Conservation (phyloP, 1,140 invertebrate species). For the Hycleus cichorii region DNA sequence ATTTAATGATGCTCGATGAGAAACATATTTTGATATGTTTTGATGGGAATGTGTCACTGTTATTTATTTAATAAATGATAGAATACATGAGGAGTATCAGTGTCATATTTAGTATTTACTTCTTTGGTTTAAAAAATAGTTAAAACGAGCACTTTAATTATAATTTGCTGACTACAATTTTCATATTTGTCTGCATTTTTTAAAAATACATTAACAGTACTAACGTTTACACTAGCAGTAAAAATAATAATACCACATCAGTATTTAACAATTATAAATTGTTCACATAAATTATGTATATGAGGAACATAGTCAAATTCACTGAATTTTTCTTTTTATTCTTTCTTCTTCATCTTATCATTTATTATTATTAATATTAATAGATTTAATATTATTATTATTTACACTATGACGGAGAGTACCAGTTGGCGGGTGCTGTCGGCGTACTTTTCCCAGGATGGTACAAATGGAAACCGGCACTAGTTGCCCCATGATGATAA, state of each 20-base stretch:
- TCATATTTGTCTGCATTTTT: constrained; percentile 17
- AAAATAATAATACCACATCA: constrained; percentile 24
- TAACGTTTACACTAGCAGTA: constrained; percentile 24
- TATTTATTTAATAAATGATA: too few relatives aligned
- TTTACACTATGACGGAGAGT: constrained; percentile 61
- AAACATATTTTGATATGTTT: too few relatives aligned
- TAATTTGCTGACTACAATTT: constrained; percentile 21
- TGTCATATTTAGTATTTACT: constrained; percentile 18
- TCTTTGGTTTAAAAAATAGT: constrained; percentile 39
- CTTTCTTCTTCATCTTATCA: too few relatives aligned
- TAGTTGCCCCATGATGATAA: constrained; percentile 61
- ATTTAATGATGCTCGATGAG: too few relatives aligned
- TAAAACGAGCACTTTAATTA: constrained; percentile 23
- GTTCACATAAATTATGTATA: constrained; percentile 17
- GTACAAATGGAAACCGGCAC: constrained; percentile 81
- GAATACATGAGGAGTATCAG: too few relatives aligned
- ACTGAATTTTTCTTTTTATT: not conserved
- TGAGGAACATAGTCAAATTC: constrained; percentile 22
- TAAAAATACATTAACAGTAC: constrained; percentile 25
- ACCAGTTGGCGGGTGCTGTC: constrained; percentile 58
- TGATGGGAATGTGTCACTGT: too few relatives aligned
- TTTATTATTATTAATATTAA: too few relatives aligned
- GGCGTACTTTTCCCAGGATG: constrained; percentile 64
- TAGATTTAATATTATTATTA: constrained; percentile 3
- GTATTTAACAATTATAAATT: constrained; percentile 22